Base-by-base conservation (phyloP, 2,888 invertebrate genomes). In the Sminthurinus aureus region DNA sequence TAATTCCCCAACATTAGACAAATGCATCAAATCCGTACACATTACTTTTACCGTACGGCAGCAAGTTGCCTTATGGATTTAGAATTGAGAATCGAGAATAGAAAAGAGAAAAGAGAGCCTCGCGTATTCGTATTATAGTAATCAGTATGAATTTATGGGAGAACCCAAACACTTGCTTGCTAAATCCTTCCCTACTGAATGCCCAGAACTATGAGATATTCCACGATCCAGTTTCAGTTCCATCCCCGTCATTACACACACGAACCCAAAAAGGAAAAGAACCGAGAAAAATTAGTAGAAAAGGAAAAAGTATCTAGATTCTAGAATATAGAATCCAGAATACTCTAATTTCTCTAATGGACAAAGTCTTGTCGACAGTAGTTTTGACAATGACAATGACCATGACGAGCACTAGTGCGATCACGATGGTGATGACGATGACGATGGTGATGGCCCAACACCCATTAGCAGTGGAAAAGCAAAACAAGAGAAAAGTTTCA, bases 401-500 rank as follows among this genome's bases (percentile, higher is more conserved):
- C 13, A 58, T 15, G 18, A 58, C 13, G 18, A 58, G 18, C 58
- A 0, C 58, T 2, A 58, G 9, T 9, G 1, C 15, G 9, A 58
- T 15, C 2, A 58, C 13, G 9, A 58, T 18, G 38, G 6, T 6
- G 38, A 38, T 38, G 38, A 38, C 38, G 38, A 38, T 38, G 38
- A 6, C 38, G 38, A 38, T 38, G 38, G 38, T 38, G 38, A 38
- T 6, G 6, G 38, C 38, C 38, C 38, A 38, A 38, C 38, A 38
- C 38, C 38, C 38, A 38, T 38, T 38, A 38, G 38, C 38, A 38
- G 38, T 38, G 58, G 18, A 58, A 58, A 12, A 12, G 38, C 3
- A 69, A 81, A 22, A 52, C 89, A 38, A 38, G 38, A 6, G 38
- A 38, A 38, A 38, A 38, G 38, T 38, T 38, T 38, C 38, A 38